Conservation (phyloP, 2,113 vertebrate species). For the Geococcyx californianus region DNA sequence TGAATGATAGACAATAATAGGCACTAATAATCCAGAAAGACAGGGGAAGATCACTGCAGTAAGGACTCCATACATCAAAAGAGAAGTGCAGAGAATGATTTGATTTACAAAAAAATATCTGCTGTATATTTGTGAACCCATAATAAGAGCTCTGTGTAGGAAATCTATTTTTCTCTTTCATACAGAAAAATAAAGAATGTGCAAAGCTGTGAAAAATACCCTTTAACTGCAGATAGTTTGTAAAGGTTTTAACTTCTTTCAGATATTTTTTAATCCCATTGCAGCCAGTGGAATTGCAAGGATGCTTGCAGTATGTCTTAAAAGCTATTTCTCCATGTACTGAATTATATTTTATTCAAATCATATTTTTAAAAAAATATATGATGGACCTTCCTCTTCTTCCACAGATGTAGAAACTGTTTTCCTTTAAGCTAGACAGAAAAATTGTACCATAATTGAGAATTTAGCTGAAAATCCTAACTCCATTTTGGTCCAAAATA, state of each 20-base stretch:
- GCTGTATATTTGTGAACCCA: background rate
- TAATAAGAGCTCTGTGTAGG: background rate
- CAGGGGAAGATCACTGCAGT: background rate
- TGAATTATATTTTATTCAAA: background rate
- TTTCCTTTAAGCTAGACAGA: background rate
- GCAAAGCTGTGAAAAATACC: background rate
- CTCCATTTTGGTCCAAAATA: background rate
- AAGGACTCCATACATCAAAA: background rate
- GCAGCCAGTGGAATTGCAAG: background rate
- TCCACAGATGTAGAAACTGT: background rate
- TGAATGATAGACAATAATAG: background rate
- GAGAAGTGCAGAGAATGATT: background rate
- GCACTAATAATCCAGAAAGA: background rate
- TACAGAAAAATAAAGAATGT: background rate
- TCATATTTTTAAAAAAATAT: background rate
- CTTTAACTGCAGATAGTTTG: background rate
- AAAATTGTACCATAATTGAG: background rate
- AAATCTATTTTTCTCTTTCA: background rate
- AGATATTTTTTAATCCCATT: background rate
- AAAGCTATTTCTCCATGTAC: background rate
- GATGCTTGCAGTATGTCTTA: background rate
- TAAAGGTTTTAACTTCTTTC: background rate
- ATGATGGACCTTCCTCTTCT: background rate
- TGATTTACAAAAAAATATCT: background rate
- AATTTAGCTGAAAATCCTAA: background rate